A percentile compares a stretch with the other conserved stretches of the same genome.
Conservation (phyloP, 2,888 invertebrate genomes). For the Drosophila pegasa region DNA sequence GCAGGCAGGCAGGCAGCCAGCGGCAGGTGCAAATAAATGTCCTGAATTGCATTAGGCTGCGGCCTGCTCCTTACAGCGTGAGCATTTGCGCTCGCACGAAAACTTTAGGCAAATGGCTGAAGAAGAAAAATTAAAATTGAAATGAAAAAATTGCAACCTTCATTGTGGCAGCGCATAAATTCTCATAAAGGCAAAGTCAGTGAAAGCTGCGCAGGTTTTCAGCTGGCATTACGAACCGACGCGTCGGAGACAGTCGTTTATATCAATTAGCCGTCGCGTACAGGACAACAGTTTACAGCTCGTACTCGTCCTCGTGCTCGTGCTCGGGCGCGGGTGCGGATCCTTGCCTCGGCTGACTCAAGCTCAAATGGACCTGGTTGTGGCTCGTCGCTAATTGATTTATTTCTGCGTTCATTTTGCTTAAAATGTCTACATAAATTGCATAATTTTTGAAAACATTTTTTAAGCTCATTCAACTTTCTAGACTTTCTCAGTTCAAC, state of each 20-base stretch:
- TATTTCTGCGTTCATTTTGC: conserved; percentile 44
- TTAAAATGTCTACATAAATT: conserved; percentile 34
- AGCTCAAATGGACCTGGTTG: conserved; percentile 15
- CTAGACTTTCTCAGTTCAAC: too few relatives aligned
- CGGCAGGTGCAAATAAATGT: conserved; percentile 69
- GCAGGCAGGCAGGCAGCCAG: not conserved
- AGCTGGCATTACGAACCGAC: conserved; percentile 49
- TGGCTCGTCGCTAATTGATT: conserved; percentile 51
- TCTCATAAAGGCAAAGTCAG: conserved; percentile 63
- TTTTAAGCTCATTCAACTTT: too few relatives aligned
- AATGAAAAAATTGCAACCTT: conserved; percentile 48
- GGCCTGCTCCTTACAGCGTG: not conserved
- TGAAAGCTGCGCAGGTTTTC: conserved; percentile 54
- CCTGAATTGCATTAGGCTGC: conserved; percentile 60
- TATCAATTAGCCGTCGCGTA: conserved; percentile 72
- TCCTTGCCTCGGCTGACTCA: conserved; percentile 36
- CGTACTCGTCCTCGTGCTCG: conserved; percentile 3
- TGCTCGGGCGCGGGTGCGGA: not conserved
- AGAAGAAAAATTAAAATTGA: conserved; percentile 18
- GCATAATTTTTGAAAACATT: not conserved
- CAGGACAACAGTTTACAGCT: conserved; percentile 49
- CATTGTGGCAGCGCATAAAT: conserved; percentile 61
- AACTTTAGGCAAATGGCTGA: conserved; percentile 23
- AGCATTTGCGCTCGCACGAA: conserved; percentile 26
- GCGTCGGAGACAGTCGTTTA: conserved; percentile 75